Base-by-base conservation (phyloP, 1,140 invertebrate genomes). In the Berghia stephanieae region DNA sequence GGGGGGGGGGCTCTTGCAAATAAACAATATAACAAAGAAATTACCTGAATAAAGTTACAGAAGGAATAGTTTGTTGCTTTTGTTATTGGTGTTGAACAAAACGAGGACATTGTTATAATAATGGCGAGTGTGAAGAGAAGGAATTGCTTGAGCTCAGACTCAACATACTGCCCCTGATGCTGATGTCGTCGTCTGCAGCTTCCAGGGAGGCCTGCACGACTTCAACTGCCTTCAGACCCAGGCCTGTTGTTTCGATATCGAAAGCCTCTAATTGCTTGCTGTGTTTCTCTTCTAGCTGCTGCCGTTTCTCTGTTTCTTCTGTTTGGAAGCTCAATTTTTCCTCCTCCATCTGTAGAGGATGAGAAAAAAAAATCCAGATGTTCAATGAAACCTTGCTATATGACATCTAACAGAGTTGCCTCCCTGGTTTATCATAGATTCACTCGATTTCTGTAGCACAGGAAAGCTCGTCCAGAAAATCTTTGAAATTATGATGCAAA, bases 101-200 rank as follows among this genome's bases (percentile, higher is more conserved):
- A n/a, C n/a, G n/a, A n/a, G n/a, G n/a, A n/a, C n/a, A n/a, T n/a
- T n/a, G n/a, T n/a, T n/a, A n/a, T n/a, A n/a, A 82, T 79, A 79
- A 79, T 10, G 81, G 81, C 16, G 78, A 79, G 49, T 83, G 82
- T 18, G 83, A 80, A 49, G 81, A 83, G 77, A 89, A 89, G 34
- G 88, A 89, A 79, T 84, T 88, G 75, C 94, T 96, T 90, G 95
- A 96, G 80, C 95, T 95, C 88, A 98, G 92, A 91, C 95, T 97
- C 85, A 98, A 92, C 94, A 97, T 95, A 80, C 95, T 97, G 82
- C 96, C 96, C 52, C 95, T 96, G 77, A 97, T 92, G 87, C 95
- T 96, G 86, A 94, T 93, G 38, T 87, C 86, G 89, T 97, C 96
- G 43, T 84, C 83, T 90, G 94, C 95, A 82, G 93, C 92, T 88